Evolutionary conservation across 2,888 invertebrate species (phyloP), one percentile per base, ranked within the genome.

Genomic region (Tuberolachnus salignus): DNA sequence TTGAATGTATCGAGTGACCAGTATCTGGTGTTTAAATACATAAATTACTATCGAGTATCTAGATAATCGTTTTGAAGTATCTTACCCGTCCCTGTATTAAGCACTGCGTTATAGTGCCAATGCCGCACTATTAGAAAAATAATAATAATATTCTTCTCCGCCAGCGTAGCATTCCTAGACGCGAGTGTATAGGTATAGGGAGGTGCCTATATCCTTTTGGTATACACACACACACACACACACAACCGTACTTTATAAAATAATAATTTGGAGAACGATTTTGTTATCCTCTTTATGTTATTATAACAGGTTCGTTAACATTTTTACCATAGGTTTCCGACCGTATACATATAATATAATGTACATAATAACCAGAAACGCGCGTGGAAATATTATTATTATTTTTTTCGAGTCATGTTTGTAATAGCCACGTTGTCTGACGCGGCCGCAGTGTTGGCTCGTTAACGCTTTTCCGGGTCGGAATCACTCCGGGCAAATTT

Each of bases 261-360:
- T 42, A 42, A 69, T 21, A 69, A 19, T 69, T 55, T 21, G 19
- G 69, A 53, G n/a, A 14, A 34, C 26, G 34, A 69, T 53, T 55
- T 69, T 42, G 8, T 34, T 46, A 21, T 16, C 21, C 11, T 23
- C 21, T 21, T 67, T 67, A 51, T 66, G n/a, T 69, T 69, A 69
- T 55, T 69, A 8, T 42, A 73, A 73, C 73, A 42, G 51, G 73
- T 73, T 73, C 73, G 73, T 73, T 73, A 73, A 73, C 63, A 63
- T 73, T 73, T 73, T 34, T 51, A 73, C 63, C 63, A 8, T 53
- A 11, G 73, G 51, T 63, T 63, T 53, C 16, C n/a, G 51, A 53
- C 51, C n/a, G 59, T n/a, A 51, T 49, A 23, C n/a, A n/a, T n/a
- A n/a, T n/a, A n/a, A n/a, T n/a, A n/a, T n/a, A n/a, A n/a, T n/a